Base-by-base conservation (phyloP, 1,140 invertebrate genomes). In the Hypothenemus hampei region DNA sequence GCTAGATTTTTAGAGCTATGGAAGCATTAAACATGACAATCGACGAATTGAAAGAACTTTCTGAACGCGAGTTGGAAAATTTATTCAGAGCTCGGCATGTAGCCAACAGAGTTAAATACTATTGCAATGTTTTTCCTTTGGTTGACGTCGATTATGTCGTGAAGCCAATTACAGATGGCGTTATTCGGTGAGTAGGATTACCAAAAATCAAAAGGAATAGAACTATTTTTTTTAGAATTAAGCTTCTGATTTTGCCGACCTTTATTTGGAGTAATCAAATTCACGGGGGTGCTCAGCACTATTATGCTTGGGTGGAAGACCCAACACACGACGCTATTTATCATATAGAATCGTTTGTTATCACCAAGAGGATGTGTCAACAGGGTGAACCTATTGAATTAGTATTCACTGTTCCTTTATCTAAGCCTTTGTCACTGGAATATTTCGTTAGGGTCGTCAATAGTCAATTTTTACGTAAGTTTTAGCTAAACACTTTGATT, bases 251-350 rank as follows among this genome's bases (percentile, higher is more conserved):
- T 7, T 83, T 71, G 47, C 83, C 96, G 0, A 81, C 85, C 55
- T 99, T 99, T 69, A 84, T 76, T 37, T 97, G 93, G 93, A 91
- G 92, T 68, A 90, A 93, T 66, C 82, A 80, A 58, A 75, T 92
- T 48, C 93, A 98, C 69, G 93, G 95, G 0, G 88, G 52, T n/a
- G 58, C 56, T 4, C 92, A 98, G 74, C 80, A 87, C 2, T 99
- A 97, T 73, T 98, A 93, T 91, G 83, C 99, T 43, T 98, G 96
- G 93, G 87, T 99, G 11, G 95, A 98, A 75, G 94, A 99, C 75
- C 87, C 93, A 0, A 87, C 92, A 10, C 89, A 79, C 52, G 93
- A 97, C 72, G 85, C 84, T 60, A 98, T 99, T 67, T 96, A 98
- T 72, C 97, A 99, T 76, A 88, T 89, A 43, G 97, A 99, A 69